Conservation (phyloP, 2,797 vertebrate genomes). For the Erethizon dorsatum region DNA sequence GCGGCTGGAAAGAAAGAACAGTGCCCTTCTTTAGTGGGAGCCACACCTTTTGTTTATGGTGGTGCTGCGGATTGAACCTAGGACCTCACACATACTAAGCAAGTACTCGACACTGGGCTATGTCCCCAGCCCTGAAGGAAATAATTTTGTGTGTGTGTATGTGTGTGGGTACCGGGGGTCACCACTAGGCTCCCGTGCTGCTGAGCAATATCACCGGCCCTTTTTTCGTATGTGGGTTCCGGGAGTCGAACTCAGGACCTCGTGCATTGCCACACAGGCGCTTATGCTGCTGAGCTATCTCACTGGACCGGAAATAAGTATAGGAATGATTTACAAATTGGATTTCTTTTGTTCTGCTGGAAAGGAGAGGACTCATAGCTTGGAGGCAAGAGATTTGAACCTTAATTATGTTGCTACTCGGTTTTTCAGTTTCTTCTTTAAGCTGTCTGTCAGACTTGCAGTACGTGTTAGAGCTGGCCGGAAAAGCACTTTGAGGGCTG, state of each 20-base stretch:
- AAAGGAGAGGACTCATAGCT: not conserved
- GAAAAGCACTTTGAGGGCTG: not conserved
- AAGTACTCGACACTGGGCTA: not conserved
- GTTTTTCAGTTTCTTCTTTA: slow-evolving; percentile 45
- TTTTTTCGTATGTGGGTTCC: too few species aligned
- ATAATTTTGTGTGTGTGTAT: not conserved
- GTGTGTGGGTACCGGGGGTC: too few species aligned
- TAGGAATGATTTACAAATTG: slow-evolving; percentile 21
- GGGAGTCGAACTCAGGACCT: too few species aligned
- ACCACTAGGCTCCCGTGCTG: too few species aligned
- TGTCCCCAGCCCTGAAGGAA: not conserved
- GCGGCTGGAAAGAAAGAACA: not conserved
- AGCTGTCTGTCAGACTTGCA: not conserved
- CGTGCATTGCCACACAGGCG: too few species aligned
- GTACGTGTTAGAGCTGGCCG: not conserved
- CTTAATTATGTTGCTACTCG: slow-evolving; percentile 26
- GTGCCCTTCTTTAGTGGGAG: not conserved
- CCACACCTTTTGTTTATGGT: not conserved
- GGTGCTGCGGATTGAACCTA: not conserved
- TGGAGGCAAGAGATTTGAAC: not conserved
- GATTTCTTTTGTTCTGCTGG: slow-evolving; percentile 17
- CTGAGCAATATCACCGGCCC: too few species aligned
- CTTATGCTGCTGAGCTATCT: too few species aligned
- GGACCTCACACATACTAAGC: not conserved
- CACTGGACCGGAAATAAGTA: not conserved